Conservation (phyloP, 1,140 invertebrate species). For the Dreissena rostriformis region DNA sequence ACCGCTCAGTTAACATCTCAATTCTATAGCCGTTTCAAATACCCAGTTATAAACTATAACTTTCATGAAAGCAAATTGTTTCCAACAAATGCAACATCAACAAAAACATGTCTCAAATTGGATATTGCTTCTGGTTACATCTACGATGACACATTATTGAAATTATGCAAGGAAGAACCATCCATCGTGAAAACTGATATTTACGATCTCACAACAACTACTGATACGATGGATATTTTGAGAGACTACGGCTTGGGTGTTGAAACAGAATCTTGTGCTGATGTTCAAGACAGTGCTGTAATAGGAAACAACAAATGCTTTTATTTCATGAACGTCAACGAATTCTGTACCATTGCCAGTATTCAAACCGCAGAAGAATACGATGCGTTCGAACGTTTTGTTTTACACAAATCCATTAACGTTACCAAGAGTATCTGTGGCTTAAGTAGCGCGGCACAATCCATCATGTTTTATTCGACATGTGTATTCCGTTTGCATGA, state of each 20-base stretch:
- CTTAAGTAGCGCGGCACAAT: no score
- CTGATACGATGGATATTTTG: background rate
- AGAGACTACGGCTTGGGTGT: background rate
- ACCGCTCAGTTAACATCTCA: slow-evolving; percentile 1
- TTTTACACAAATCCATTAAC: background rate
- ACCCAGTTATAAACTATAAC: background rate
- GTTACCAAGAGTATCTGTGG: background rate
- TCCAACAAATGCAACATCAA: background rate
- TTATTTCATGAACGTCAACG: slow-evolving; percentile 10
- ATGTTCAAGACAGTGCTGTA: background rate
- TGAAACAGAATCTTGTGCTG: background rate
- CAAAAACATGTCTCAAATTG: background rate
- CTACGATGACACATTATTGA: background rate
- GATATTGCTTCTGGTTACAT: background rate
- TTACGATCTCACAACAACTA: background rate
- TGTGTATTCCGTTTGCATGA: slow-evolving; percentile 4
- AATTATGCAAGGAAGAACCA: background rate
- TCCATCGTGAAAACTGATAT: background rate
- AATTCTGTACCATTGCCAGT: slow-evolving; percentile 1
- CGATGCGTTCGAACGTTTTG: background rate
- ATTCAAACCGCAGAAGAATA: background rate
- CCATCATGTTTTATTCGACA: background rate
- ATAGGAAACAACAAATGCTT: background rate
- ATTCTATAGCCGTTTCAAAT: background rate
- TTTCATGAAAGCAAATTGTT: background rate